Percentiles rank a stretch among this genome's conserved stretches.
These are phyloP conservation scores for Pseudorasbora parva DNA, from an alignment of 2,113 vertebrate genomes.

Conservation along the genomic window DNA sequence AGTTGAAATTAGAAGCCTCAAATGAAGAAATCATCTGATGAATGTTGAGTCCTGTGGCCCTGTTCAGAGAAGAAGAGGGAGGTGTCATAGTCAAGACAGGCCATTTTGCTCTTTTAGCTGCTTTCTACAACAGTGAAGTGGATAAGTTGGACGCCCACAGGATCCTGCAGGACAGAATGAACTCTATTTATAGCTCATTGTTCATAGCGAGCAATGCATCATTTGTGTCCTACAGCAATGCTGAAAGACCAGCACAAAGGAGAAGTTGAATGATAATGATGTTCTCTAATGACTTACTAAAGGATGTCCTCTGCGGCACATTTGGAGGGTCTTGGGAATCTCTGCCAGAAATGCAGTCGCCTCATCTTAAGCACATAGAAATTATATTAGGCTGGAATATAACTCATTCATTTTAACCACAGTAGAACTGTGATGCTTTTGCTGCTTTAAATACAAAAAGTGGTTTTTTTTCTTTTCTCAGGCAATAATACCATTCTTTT, in stretches of 20 bases:
- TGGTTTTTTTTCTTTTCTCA: background rate
- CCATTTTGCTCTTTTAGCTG: constrained; percentile 29
- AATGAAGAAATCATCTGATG: constrained; percentile 2
- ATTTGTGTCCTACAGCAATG: constrained; percentile 64
- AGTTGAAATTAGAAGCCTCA: constrained; percentile 9
- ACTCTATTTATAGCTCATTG: constrained; percentile 61
- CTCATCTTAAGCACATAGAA: constrained; percentile 18
- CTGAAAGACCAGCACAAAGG: constrained; percentile 65
- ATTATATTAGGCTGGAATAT: constrained; percentile 6
- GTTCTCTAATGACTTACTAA: constrained; percentile 60
- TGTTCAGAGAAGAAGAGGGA: background rate
- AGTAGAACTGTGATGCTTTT: background rate
- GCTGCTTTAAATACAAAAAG: background rate
- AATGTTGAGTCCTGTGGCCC: background rate
- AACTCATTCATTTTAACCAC: background rate
- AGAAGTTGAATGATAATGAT: constrained; percentile 70
- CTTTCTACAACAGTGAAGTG: constrained; percentile 20
- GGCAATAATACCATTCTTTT: background rate
- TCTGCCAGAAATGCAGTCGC: constrained; percentile 5
- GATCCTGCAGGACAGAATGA: constrained; percentile 24
- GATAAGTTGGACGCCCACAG: constrained; percentile 44
- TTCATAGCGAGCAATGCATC: constrained; percentile 69
- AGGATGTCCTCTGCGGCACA: constrained; percentile 29
- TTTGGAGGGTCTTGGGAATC: constrained; percentile 36
- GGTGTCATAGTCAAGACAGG: constrained; percentile 34